These are phyloP conservation scores for Patella pellucida DNA, from an alignment of 2,888 invertebrate species.

Conservation along the genomic window DNA sequence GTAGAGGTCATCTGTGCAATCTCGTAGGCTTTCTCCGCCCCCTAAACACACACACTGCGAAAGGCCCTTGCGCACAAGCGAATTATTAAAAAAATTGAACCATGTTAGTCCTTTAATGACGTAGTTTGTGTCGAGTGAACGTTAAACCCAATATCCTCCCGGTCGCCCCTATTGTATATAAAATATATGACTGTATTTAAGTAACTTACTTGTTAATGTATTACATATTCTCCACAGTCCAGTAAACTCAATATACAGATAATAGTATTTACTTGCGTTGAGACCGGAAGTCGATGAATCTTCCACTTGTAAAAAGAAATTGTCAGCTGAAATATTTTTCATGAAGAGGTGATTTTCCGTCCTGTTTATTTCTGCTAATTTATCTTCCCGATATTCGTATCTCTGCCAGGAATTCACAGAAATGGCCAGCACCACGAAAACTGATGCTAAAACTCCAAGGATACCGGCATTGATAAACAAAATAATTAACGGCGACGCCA, in stretches of 20 bases:
- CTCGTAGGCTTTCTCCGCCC: no score
- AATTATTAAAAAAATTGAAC: no score
- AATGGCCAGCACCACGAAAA: conserved; percentile 45
- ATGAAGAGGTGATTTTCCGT: conserved; percentile 27
- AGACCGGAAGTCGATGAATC: conserved; percentile 27
- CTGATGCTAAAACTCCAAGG: conserved; percentile 40
- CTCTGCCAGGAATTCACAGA: conserved; percentile 34
- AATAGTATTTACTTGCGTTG: conserved; percentile 27
- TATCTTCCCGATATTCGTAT: conserved; percentile 27
- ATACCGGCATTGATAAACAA: conserved; percentile 42
- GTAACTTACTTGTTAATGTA: conserved; percentile 39
- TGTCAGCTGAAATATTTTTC: conserved; percentile 28
- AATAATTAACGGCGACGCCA: conserved; percentile 48
- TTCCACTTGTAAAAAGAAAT: conserved; percentile 31
- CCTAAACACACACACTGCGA: no score
- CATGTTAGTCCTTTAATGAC: no score
- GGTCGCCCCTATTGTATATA: no score
- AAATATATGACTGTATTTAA: no score
- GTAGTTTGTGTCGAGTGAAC: no score
- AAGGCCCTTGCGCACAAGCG: no score
- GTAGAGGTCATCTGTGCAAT: no score
- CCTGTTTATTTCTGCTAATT: conserved; percentile 27
- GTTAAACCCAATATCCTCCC: no score
- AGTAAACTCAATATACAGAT: conserved; percentile 38
- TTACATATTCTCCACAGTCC: conserved; percentile 48